phyloP scores from a whole-genome alignment of 2,113 vertebrate genomes.

The Istiophorus platypterus region DNA sequence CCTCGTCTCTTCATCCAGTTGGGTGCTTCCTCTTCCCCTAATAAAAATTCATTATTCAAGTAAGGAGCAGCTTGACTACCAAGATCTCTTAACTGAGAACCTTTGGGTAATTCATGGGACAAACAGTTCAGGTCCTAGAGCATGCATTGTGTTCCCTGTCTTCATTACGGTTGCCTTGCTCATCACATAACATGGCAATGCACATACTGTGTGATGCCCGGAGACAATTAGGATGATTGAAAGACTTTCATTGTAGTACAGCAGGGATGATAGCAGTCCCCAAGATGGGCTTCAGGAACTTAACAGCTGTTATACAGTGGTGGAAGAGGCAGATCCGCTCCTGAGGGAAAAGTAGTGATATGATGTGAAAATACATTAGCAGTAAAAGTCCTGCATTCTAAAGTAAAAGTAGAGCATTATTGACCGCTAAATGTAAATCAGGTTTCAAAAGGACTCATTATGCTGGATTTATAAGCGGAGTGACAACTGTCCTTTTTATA shows the following conservation, averaged over 20 bases:
- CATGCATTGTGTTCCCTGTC: neutral
- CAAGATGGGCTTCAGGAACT: neutral
- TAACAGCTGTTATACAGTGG: neutral
- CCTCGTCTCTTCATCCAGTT: constrained; percentile 13
- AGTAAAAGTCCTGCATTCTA: neutral
- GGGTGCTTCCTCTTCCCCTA: constrained; percentile 21
- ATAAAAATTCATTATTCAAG: constrained; percentile 24
- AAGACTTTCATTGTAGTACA: neutral
- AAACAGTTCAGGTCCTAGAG: neutral
- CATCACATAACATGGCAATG: neutral
- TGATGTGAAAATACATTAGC: neutral
- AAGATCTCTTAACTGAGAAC: constrained; percentile 13
- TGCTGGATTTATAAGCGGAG: too few species aligned
- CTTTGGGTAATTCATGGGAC: constrained; percentile 4
- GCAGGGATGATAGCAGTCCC: neutral
- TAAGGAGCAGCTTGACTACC: constrained; percentile 18
- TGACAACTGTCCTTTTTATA: neutral
- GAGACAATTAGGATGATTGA: neutral
- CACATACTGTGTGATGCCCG: neutral
- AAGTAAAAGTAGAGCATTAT: too few species aligned
- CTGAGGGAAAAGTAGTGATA: neutral
- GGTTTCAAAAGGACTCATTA: too few species aligned
- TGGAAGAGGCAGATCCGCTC: neutral
- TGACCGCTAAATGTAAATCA: too few species aligned
- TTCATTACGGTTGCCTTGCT: neutral